Evolutionary conservation across 1,140 invertebrate species (phyloP).

Genomic region (Drosophila busckii): DNA sequence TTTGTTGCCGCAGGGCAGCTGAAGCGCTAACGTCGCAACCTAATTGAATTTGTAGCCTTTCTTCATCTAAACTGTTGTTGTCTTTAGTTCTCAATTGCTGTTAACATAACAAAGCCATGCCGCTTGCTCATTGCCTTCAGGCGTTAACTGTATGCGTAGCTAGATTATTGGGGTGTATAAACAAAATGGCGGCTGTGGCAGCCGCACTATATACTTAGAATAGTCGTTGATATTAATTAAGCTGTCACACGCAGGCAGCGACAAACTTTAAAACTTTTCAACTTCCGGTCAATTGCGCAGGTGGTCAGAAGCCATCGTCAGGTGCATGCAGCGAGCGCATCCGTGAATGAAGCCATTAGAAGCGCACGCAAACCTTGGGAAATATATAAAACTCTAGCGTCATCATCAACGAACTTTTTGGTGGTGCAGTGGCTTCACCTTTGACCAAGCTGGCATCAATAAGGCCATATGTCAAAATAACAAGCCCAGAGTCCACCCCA

Average conservation of each 20-base stretch:
- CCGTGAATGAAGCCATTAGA: constrained; percentile 66
- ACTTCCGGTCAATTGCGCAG: constrained; percentile 75
- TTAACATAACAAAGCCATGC: constrained; percentile 67
- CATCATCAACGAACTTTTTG: constrained; percentile 27
- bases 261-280: constrained; percentile 75
- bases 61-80: constrained; percentile 54
- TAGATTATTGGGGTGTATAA: constrained; percentile 40
- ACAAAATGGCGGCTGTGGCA: constrained; percentile 52
- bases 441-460: constrained; percentile 21
- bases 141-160: constrained; percentile 40
- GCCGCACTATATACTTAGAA: constrained; percentile 32
- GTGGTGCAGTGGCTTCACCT: constrained; percentile 1
- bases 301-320: constrained; percentile 58
- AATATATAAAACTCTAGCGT: constrained; percentile 69
- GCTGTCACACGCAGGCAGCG: constrained; percentile 54
- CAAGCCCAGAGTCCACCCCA: constrained; percentile 40
- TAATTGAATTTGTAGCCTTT: constrained; percentile 75
- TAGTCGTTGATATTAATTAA: constrained; percentile 53
- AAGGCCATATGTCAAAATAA: constrained; percentile 77
- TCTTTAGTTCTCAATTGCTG: constrained; percentile 25
- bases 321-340: constrained; percentile 64
- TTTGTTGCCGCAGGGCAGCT: constrained; percentile 30
- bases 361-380: constrained; percentile 47
- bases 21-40: constrained; percentile 39
- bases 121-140: constrained; percentile 34